phyloP scores from a whole-genome alignment of 2,888 invertebrate genomes.

The Drosophila barbarae region DNA sequence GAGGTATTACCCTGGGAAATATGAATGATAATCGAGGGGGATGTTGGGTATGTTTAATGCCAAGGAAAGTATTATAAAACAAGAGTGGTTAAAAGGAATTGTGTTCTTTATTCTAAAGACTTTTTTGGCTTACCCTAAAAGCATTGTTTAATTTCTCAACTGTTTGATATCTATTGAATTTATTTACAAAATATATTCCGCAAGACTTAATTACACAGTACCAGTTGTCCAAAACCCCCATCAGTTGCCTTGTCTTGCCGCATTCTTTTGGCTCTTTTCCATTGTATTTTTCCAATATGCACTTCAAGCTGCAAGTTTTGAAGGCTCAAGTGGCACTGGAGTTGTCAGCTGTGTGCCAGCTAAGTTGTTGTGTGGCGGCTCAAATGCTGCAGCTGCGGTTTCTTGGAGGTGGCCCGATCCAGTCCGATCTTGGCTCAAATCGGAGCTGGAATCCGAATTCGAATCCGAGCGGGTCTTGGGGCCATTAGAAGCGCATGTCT shows the following conservation, averaged over 20 bases:
- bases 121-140: background rate
- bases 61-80: background rate
- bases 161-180: background rate
- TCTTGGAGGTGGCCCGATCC: conserved; percentile 41
- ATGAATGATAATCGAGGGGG: background rate
- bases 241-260: background rate
- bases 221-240: no score
- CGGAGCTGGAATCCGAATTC: conserved; percentile 12
- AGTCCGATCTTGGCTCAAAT: conserved; percentile 6
- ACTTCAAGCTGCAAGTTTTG: conserved; percentile 69
- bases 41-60: background rate
- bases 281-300: conserved; percentile 56
- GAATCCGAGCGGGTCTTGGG: conserved; percentile 25
- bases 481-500: conserved; percentile 70
- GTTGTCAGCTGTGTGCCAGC: conserved; percentile 62
- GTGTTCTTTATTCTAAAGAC: background rate
- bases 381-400: conserved; percentile 46
- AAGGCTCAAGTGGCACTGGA: conserved; percentile 68
- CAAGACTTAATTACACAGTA: conserved; percentile 3
- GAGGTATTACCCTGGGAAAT: conserved; percentile 18
- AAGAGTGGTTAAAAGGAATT: background rate
- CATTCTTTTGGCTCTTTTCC: conserved; percentile 34
- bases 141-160: background rate
- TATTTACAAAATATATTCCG: background rate
- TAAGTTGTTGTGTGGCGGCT: conserved; percentile 35